phyloP scores from a whole-genome alignment of 2,113 vertebrate genomes.

The Reinhardtius hippoglossoides region DNA sequence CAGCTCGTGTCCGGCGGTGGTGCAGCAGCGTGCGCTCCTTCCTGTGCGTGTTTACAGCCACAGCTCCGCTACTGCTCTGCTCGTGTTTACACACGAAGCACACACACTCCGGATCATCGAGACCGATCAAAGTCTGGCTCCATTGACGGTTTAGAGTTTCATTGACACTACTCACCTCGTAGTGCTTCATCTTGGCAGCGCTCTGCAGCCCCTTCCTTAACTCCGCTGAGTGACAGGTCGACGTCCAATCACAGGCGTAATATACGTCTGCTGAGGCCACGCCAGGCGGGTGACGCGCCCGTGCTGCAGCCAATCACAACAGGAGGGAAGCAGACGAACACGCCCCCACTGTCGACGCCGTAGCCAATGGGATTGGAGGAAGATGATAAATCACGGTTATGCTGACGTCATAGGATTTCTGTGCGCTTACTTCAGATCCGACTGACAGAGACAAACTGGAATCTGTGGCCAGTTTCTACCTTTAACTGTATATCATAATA shows the following conservation, averaged over 20 bases:
- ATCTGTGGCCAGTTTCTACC: not conserved
- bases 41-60: not conserved
- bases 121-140: not conserved
- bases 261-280: not conserved
- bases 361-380: conserved; percentile 61
- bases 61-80: not conserved
- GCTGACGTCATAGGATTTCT: conserved; percentile 35
- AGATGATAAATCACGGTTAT: not conserved
- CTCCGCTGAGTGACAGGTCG: conserved; percentile 57
- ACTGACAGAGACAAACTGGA: not conserved
- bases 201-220: conserved; percentile 64
- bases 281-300: not conserved
- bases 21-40: conserved; percentile 15
- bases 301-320: conserved; percentile 36
- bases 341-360: not conserved
- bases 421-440: not conserved
- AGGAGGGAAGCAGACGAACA: not conserved
- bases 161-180: conserved; percentile 80
- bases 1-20: conserved; percentile 29
- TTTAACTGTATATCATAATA: not conserved
- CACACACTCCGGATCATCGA: not conserved
- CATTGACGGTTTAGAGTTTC: conserved; percentile 45
- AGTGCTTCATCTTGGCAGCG: conserved; percentile 85
- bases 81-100: not conserved
- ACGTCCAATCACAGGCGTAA: conserved; percentile 68